Percentiles rank a stretch among this genome's conserved stretches.
Evolutionary conservation across 2,113 vertebrate genomes (phyloP).

Genomic region (Tympanuchus pallidicinctus): DNA sequence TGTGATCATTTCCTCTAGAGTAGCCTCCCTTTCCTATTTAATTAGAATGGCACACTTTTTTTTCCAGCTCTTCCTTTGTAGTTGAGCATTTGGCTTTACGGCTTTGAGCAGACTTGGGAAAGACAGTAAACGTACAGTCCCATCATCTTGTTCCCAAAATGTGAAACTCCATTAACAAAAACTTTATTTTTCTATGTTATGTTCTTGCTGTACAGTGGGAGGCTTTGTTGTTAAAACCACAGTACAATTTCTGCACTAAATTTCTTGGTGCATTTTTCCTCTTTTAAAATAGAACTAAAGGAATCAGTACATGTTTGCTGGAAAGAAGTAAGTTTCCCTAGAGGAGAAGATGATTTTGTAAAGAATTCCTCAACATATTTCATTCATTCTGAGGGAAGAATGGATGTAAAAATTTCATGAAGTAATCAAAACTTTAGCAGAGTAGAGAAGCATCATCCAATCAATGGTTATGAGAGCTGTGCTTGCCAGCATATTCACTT

Average conservation of each 20-base stretch:
- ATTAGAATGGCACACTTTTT: conserved; percentile 7
- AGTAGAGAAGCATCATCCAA: not conserved
- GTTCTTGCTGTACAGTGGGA: not conserved
- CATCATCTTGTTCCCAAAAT: not conserved
- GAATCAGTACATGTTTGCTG: not conserved
- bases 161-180: not conserved
- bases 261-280: not conserved
- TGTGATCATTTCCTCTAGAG: not conserved
- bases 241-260: not conserved
- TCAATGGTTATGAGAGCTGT: not conserved
- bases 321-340: not conserved
- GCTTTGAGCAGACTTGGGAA: not conserved
- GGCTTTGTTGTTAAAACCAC: not conserved
- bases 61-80: not conserved
- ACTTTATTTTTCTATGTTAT: not conserved
- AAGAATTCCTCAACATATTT: not conserved
- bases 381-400: not conserved
- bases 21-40: not conserved
- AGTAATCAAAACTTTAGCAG: not conserved
- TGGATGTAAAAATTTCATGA: conserved; percentile 7
- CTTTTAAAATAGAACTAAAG: not conserved
- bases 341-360: not conserved
- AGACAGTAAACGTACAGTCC: not conserved
- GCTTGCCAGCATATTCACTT: not conserved
- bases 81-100: not conserved